phyloP scores from a whole-genome alignment of 2,113 vertebrate species.

The Xiphias gladius region DNA sequence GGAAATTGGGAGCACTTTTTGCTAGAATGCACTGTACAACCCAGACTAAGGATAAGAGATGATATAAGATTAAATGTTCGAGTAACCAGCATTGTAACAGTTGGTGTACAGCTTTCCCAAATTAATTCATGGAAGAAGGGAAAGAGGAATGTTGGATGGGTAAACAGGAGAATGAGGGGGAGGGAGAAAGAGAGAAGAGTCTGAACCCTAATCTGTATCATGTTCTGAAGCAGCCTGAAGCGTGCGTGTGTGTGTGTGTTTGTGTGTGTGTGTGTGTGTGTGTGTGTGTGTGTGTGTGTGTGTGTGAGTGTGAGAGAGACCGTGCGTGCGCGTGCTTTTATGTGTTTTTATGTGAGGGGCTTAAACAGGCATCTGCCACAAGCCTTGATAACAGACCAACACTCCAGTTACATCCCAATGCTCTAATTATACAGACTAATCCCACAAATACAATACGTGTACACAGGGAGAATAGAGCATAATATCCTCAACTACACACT shows the following conservation, averaged over 20 bases:
- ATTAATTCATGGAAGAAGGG: neutral
- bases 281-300: neutral
- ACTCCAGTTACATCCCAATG: constrained; percentile 55
- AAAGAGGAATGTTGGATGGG: constrained; percentile 4
- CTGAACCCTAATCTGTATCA: constrained; percentile 49
- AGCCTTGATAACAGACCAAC: constrained; percentile 64
- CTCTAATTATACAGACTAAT: constrained; percentile 73
- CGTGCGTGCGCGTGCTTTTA: no score
- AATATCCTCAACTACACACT: neutral
- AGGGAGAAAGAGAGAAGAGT: neutral
- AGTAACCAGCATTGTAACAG: neutral
- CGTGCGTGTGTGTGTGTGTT: neutral
- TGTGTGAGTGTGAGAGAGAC: neutral
- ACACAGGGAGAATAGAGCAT: neutral
- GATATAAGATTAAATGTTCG: neutral
- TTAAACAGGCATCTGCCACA: constrained; percentile 71
- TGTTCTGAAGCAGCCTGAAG: constrained; percentile 14
- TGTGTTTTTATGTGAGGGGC: constrained; percentile 20
- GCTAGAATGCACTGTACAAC: neutral
- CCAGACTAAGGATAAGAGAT: no score
- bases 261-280: neutral
- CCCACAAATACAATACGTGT: constrained; percentile 51
- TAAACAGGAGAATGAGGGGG: constrained; percentile 18
- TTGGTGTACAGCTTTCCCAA: neutral
- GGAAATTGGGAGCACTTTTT: neutral